These are phyloP conservation scores for Circaetus cinerascens DNA, from an alignment of 2,113 vertebrate genomes.

Conservation along the genomic window DNA sequence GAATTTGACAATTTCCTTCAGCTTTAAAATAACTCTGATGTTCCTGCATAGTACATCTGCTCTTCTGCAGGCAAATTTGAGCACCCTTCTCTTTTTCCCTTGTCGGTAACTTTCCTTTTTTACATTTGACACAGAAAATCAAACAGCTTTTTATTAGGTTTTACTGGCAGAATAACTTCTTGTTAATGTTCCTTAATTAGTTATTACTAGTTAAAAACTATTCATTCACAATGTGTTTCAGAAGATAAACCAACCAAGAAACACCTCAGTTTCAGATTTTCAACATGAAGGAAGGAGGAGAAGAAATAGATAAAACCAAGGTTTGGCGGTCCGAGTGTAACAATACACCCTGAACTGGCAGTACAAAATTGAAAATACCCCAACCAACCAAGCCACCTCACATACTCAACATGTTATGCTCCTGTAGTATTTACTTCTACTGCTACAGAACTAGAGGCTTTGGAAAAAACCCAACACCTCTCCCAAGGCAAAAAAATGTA, in stretches of 20 bases:
- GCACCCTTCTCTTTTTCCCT: not conserved
- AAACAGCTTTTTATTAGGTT: not conserved
- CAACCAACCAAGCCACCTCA: not conserved
- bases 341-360: not conserved
- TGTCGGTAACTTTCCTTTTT: not conserved
- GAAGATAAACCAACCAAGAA: not conserved
- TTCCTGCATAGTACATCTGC: not conserved
- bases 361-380: not conserved
- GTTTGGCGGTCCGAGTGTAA: not conserved
- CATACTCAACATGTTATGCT: not conserved
- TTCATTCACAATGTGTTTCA: not conserved
- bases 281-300: not conserved
- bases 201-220: not conserved
- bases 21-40: conserved; percentile 27
- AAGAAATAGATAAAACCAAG: not conserved
- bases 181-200: not conserved
- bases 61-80: not conserved
- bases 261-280: not conserved
- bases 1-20: conserved; percentile 40
- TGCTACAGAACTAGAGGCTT: not conserved
- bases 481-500: not conserved
- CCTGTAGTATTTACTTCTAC: not conserved
- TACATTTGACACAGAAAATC: not conserved
- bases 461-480: not conserved
- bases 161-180: not conserved